Evolutionary conservation across 64 coral and sea anemone genomes (phyloP).

Genomic region (Porites lutea): DNA sequence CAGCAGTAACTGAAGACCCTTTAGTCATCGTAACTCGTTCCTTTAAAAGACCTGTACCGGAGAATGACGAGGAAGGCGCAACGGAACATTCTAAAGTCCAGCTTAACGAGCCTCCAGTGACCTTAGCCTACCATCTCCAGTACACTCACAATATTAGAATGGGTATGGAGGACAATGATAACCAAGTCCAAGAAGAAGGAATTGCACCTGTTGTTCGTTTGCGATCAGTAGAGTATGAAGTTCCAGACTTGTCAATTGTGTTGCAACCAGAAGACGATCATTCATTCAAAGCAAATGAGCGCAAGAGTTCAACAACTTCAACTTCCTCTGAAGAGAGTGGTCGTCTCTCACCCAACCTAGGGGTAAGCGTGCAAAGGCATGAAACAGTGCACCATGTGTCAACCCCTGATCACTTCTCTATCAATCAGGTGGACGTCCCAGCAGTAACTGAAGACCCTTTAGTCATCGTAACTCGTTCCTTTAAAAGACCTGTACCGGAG

Average conservation of each 20-base stretch:
- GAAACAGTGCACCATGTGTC: neutral
- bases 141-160: neutral
- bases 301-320: no score
- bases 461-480: conserved; percentile 13
- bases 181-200: conserved; percentile 1
- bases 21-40: conserved; percentile 21
- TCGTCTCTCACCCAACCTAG: neutral
- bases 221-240: neutral
- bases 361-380: neutral
- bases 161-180: neutral
- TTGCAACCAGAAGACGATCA: neutral
- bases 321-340: neutral
- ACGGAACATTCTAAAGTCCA: neutral
- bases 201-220: conserved; percentile 1
- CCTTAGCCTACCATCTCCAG: neutral
- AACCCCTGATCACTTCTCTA: neutral
- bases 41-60: neutral
- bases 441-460: neutral
- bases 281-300: no score
- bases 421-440: neutral
- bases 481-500: neutral
- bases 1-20: neutral
- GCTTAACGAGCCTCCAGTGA: neutral
- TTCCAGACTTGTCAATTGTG: neutral
- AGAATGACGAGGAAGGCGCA: neutral